phyloP scores from a whole-genome alignment of 2,888 invertebrate genomes.

The Phanerotoma sp. region DNA sequence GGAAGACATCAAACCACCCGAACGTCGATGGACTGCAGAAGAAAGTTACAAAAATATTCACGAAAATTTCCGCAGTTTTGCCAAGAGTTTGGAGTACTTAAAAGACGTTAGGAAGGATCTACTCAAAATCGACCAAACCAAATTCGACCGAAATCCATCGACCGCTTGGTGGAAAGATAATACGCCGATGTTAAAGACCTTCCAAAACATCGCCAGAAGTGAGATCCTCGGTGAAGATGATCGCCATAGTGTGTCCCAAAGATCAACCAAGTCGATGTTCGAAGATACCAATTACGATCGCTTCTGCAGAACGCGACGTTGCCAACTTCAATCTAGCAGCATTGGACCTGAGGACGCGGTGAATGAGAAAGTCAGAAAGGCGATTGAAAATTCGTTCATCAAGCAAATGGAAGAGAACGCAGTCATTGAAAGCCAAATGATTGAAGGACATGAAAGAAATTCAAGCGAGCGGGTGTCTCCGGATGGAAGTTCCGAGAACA shows the following conservation, averaged over 20 bases:
- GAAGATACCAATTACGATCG: constrained; percentile 43
- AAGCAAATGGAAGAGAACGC: constrained; percentile 52
- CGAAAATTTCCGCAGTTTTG: constrained; percentile 31
- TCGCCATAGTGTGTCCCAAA: constrained; percentile 43
- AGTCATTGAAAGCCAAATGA: constrained; percentile 33
- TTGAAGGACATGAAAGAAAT: constrained; percentile 1
- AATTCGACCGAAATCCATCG: constrained; percentile 18
- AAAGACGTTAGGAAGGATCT: constrained; percentile 42
- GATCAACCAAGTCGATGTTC: constrained; percentile 52
- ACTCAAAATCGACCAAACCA: constrained; percentile 22
- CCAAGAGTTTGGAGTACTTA: constrained; percentile 40
- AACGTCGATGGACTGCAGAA: constrained; percentile 44
- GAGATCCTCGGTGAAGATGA: constrained; percentile 50
- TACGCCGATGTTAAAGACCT: constrained; percentile 43
- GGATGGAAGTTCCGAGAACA: constrained; percentile 16
- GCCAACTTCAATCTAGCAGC: constrained; percentile 4
- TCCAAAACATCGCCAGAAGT: constrained; percentile 45
- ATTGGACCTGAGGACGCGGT: constrained; percentile 33
- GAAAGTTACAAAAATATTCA: constrained; percentile 37
- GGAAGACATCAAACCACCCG: constrained; percentile 50
- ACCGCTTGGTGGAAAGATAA: constrained; percentile 45
- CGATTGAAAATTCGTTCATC: constrained; percentile 53
- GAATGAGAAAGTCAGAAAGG: constrained; percentile 49
- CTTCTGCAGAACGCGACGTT: constrained; percentile 25
- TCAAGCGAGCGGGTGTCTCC: constrained; percentile 11